Base-by-base conservation (phyloP, 2,113 vertebrate species). In the Micronycteris hirsuta region DNA sequence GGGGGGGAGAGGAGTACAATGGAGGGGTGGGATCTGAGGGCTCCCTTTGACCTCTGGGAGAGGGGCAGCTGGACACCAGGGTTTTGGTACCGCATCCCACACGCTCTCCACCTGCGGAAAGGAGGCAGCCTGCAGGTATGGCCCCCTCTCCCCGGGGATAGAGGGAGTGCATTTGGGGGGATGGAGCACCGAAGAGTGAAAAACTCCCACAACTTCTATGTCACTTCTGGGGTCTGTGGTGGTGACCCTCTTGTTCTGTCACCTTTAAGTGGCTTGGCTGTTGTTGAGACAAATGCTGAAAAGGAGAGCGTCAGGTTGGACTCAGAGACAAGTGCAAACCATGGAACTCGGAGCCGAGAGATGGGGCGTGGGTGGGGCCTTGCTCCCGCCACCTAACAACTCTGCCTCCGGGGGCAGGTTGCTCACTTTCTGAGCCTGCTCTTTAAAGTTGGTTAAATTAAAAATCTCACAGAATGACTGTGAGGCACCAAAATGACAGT, bases 111-210 rank as follows among this genome's bases (percentile, higher is more conserved):
- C 28, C 33, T 38, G 9, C 1, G 52, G 9, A n/a, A 16, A 45
- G 49, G 33, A 68, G 65, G 7, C 11, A 19, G 17, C 33, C 52
- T 41, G 81, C 26, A 38, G 86, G 0, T 2, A 56, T 49, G 12
- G 17, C 20, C 3, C 11, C 4, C 4, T 43, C 17, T 78, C 15
- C 52, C 17, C 13, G 13, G 74, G 47, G 78, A 49, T 1, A 24
- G 38, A 47, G n/a, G 22, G 13, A 3, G 36, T 17, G 1, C 11
- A 4, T 36, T 68, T 45, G 15, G 12, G 36, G 14, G 9, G 14
- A 33, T 1, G 1, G 28, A 0, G 0, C 1, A 3, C 7, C n/a
- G 28, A n/a, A 43, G 14, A 11, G 4, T 16, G 33, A 26, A 11
- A 19, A 17, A 17, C 33, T 13, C 54, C 33, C 49, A 0, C 10